phyloP scores from a whole-genome alignment of 1,140 invertebrate genomes.

The Drosophila albomicans region DNA sequence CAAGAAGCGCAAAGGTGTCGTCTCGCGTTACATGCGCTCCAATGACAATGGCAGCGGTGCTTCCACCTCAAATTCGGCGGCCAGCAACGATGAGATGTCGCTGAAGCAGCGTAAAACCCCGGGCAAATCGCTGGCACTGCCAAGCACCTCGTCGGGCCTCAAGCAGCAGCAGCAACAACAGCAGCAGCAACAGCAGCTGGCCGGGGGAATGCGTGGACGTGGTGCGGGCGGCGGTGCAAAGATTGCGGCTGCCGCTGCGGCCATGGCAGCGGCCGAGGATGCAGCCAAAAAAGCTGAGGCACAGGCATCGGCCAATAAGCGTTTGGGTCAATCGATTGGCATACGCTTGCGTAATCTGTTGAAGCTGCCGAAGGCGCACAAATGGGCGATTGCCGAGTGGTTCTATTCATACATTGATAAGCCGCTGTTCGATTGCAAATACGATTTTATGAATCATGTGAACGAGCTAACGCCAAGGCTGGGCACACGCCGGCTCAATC shows the following conservation, averaged over 20 bases:
- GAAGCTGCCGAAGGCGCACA: constrained; percentile 99
- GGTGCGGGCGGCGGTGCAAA: constrained; percentile 20
- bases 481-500: constrained; percentile 93
- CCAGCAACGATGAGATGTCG: constrained; percentile 8
- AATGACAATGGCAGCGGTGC: constrained; percentile 68
- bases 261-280: constrained; percentile 43
- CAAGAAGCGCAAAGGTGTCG: constrained; percentile 85
- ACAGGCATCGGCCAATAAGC: constrained; percentile 64
- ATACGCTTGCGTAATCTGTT: constrained; percentile 97
- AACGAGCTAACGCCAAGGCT: constrained; percentile 97
- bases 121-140: constrained; percentile 12
- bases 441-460: constrained; percentile 98
- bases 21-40: constrained; percentile 79
- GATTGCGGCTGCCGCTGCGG: constrained; percentile 37
- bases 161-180: constrained; percentile 5
- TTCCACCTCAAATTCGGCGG: constrained; percentile 59
- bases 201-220: constrained; percentile 1
- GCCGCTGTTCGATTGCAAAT: constrained; percentile 97
- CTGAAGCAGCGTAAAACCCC: constrained; percentile 43
- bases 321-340: constrained; percentile 94
- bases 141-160: background rate
- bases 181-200: constrained; percentile 1
- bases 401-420: constrained; percentile 99
- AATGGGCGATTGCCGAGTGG: constrained; percentile 99
- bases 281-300: constrained; percentile 52